These are phyloP conservation scores for Heliconius charithonia DNA, from an alignment of 2,888 invertebrate species.

Conservation along the genomic window DNA sequence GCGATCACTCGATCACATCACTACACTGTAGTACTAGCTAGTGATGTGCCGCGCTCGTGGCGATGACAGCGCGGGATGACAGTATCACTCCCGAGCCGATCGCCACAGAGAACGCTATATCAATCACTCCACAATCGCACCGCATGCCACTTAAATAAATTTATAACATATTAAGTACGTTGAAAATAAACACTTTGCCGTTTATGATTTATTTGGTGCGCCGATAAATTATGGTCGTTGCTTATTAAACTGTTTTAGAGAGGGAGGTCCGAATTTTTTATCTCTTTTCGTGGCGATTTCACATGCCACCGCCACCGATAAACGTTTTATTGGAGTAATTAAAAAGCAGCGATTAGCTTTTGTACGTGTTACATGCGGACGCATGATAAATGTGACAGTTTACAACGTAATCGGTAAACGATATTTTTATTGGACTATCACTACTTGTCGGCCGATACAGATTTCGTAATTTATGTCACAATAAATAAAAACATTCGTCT, in stretches of 20 bases:
- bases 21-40: constrained; percentile 48
- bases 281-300: constrained; percentile 74
- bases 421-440: constrained; percentile 65
- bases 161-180: constrained; percentile 83
- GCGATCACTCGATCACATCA: constrained; percentile 55
- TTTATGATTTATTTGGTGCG: constrained; percentile 82
- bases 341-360: constrained; percentile 73
- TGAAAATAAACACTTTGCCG: constrained; percentile 82
- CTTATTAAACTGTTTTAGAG: constrained; percentile 70
- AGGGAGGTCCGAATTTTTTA: constrained; percentile 68
- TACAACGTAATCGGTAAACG: constrained; percentile 64
- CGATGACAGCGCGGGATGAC: constrained; percentile 60
- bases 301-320: constrained; percentile 77
- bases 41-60: constrained; percentile 44
- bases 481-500: constrained; percentile 45
- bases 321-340: constrained; percentile 81
- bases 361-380: constrained; percentile 69
- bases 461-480: constrained; percentile 57
- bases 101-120: constrained; percentile 75
- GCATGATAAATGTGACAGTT: constrained; percentile 74
- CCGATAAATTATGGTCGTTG: constrained; percentile 78
- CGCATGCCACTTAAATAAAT: constrained; percentile 82
- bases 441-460: constrained; percentile 59
- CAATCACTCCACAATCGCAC: constrained; percentile 81
- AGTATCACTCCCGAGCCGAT: constrained; percentile 72